Evolutionary conservation across 2,888 invertebrate species (phyloP).

Genomic region (Caenorhabditis sp.): DNA sequence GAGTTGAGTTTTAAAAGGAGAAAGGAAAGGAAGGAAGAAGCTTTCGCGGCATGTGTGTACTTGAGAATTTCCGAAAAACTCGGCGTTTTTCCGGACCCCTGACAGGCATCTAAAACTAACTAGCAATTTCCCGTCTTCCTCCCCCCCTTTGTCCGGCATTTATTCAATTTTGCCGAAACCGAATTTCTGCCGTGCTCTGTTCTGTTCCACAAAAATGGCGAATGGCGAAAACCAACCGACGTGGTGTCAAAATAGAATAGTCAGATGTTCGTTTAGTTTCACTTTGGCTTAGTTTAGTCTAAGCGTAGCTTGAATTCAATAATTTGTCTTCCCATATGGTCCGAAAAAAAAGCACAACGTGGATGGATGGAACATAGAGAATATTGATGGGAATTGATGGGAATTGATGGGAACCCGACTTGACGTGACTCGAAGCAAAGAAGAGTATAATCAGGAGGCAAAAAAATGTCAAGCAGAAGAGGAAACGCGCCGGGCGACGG

Average conservation of each 20-base stretch:
- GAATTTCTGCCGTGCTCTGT: no score
- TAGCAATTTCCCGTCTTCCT: constrained; percentile 4
- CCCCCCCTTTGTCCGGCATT: constrained; percentile 42
- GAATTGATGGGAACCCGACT: constrained; percentile 34
- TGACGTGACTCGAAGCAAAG: constrained; percentile 3
- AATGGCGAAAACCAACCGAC: background rate
- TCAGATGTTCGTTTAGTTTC: background rate
- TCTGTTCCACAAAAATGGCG: constrained; percentile 30
- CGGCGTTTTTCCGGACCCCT: background rate
- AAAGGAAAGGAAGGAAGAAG: no score
- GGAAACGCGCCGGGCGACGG: background rate
- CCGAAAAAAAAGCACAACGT: constrained; percentile 1
- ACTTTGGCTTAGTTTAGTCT: no score
- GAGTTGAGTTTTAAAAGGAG: no score
- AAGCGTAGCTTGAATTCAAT: constrained; percentile 41
- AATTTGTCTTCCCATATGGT: constrained; percentile 23
- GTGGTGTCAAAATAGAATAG: constrained; percentile 54
- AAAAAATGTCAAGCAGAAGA: constrained; percentile 1
- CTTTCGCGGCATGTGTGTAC: no score
- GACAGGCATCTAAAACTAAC: constrained; percentile 36
- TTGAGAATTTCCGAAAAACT: no score
- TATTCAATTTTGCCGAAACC: constrained; percentile 49
- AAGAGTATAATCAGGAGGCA: constrained; percentile 31
- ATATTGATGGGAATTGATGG: constrained; percentile 24
- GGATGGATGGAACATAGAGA: constrained; percentile 10